phyloP scores from a whole-genome alignment of 2,113 vertebrate species.

The Jacana jacana region DNA sequence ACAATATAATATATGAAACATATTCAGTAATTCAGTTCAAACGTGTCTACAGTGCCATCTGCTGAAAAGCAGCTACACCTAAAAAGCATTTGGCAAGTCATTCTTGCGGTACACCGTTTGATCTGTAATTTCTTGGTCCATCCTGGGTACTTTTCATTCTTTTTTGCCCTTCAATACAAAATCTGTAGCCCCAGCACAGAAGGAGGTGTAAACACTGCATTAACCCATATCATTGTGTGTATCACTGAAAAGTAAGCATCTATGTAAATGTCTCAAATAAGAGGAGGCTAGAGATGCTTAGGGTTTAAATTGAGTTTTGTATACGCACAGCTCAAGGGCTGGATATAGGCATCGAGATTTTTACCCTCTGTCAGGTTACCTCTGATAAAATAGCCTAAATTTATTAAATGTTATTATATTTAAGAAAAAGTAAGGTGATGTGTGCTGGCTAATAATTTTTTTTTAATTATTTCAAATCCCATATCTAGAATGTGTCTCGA shows the following conservation, averaged over 20 bases:
- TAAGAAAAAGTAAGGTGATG: background rate
- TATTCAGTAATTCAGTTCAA: background rate
- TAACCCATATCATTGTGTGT: background rate
- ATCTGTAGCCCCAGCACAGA: background rate
- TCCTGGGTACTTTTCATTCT: background rate
- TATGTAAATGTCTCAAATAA: background rate
- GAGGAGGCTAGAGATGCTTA: background rate
- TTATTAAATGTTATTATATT: background rate
- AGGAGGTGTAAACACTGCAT: background rate
- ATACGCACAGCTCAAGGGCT: background rate
- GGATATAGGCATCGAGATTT: background rate
- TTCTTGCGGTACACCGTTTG: background rate
- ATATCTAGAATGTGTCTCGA: background rate
- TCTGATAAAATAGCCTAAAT: background rate
- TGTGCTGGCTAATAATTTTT: background rate
- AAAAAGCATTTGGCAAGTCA: background rate
- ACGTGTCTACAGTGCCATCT: slow-evolving; percentile 52
- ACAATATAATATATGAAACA: background rate
- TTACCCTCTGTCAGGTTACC: background rate
- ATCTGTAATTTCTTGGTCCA: background rate
- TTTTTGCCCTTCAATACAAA: background rate
- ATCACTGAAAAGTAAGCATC: background rate
- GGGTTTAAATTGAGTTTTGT: background rate
- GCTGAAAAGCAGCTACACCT: background rate
- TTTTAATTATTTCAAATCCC: background rate